Evolutionary conservation across 1,140 invertebrate species (phyloP), one percentile per base, ranked within the genome.

Genomic region (Zaprionus kolodkinae): DNA sequence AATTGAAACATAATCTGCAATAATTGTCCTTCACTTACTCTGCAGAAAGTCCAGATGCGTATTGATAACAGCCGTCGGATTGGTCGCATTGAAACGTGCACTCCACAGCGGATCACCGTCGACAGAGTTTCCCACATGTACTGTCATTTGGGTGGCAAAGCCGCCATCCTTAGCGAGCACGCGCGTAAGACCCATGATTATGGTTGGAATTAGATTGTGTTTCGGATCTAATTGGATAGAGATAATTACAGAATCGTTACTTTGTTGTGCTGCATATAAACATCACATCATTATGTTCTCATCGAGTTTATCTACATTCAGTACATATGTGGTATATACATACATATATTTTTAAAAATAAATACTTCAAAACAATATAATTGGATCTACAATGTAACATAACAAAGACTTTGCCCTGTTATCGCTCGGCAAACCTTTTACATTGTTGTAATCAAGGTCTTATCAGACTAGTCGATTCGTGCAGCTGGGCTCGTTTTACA

Each of bases 91-190:
- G 84, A 97, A 96, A 60, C 96, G 78, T 1, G 97, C 95, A 76
- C 96, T 97, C 97, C 97, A 98, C 5, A 98, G 92, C 3, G 97
- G 96, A 92, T 96, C 95, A 1, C 95, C 95, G 82, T 96, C 95
- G 54, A 96, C 95, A 10, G 94, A 94, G 78, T 95, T 93, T 1
- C 94, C 94, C 6, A 96, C 94, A 90, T 96, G 95, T 35, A 95
- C 95, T 10, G 95, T 95, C 77, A 97, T 93, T 91, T 97, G 96
- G 15, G 96, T 95, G 12, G 96, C 95, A 87, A 97, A 96, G 11
- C 96, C 96, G 0, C 96, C 96, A 84, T 97, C 97, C 68, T 97
- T 90, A 33, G 81, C 70, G 30, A 92, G 69, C 36, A 92, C 55
- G 15, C 85, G 88, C 54, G 85, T 79, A 52, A 78, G 61, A 27